Percentiles rank a stretch among this genome's conserved stretches.
These are phyloP conservation scores for Eurystomus gularis DNA, from an alignment of 2,113 vertebrate species.

Conservation along the genomic window DNA sequence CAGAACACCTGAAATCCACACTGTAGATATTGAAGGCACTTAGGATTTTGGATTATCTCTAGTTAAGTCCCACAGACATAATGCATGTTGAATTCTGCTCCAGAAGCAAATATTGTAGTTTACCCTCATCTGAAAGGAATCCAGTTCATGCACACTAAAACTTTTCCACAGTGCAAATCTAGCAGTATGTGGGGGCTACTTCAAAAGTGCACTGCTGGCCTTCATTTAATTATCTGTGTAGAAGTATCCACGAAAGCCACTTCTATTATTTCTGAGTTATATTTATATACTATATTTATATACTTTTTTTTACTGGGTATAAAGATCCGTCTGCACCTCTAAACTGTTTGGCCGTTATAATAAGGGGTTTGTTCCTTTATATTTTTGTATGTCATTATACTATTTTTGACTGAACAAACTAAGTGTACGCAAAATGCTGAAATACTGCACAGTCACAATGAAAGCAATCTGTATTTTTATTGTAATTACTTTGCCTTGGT, in stretches of 20 bases:
- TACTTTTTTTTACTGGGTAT: background rate
- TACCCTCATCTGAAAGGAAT: background rate
- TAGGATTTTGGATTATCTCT: background rate
- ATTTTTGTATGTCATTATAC: background rate
- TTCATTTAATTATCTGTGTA: background rate
- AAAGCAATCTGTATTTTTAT: background rate
- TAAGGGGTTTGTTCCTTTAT: background rate
- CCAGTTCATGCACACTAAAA: background rate
- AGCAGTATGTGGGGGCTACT: background rate
- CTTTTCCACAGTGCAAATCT: background rate
- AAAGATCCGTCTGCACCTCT: background rate
- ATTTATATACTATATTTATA: background rate
- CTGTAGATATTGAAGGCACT: background rate
- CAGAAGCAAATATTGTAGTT: background rate
- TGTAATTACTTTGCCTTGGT: background rate
- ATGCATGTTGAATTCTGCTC: background rate
- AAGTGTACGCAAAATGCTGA: background rate
- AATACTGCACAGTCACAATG: background rate
- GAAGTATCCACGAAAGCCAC: background rate
- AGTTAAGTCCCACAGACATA: background rate
- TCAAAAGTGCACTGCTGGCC: background rate
- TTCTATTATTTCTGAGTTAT: background rate
- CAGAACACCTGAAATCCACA: background rate
- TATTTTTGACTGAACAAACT: background rate
- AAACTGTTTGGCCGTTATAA: background rate